phyloP scores from a whole-genome alignment of 2,888 invertebrate genomes.

The Eupithecia pulchellata region DNA sequence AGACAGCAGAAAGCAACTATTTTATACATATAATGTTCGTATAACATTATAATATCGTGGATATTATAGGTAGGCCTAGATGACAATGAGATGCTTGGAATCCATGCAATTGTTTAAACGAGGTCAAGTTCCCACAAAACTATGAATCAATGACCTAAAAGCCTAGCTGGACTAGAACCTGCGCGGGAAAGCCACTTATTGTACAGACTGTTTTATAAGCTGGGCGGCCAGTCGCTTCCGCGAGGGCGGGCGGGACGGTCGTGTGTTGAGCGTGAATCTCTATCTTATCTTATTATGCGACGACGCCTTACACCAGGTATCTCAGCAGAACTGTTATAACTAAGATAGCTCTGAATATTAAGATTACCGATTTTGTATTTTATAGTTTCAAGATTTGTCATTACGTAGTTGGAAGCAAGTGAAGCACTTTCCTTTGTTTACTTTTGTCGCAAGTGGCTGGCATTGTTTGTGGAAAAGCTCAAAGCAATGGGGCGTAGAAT shows the following conservation, averaged over 20 bases:
- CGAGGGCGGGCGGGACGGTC: conserved; percentile 37
- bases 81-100: no score
- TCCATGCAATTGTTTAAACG: background rate
- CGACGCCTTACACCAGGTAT: conserved; percentile 25
- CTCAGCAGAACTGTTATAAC: background rate
- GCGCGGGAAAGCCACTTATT: conserved; percentile 17
- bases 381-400: background rate
- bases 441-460: background rate
- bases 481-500: background rate
- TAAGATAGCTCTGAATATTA: background rate
- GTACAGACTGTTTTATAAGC: conserved; percentile 6
- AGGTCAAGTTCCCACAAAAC: conserved; percentile 9
- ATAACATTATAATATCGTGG: no score
- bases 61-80: no score
- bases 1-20: no score
- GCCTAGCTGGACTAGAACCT: conserved; percentile 16
- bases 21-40: no score
- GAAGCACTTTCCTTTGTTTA: conserved; percentile 32
- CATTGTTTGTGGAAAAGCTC: conserved; percentile 14
- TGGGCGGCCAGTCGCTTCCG: conserved; percentile 34
- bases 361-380: background rate
- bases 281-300: conserved; percentile 13
- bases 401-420: background rate
- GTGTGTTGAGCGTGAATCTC: conserved; percentile 24
- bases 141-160: conserved; percentile 34